Evolutionary conservation across 2,113 vertebrate genomes (phyloP).

Genomic region (Anolis carolinensis): DNA sequence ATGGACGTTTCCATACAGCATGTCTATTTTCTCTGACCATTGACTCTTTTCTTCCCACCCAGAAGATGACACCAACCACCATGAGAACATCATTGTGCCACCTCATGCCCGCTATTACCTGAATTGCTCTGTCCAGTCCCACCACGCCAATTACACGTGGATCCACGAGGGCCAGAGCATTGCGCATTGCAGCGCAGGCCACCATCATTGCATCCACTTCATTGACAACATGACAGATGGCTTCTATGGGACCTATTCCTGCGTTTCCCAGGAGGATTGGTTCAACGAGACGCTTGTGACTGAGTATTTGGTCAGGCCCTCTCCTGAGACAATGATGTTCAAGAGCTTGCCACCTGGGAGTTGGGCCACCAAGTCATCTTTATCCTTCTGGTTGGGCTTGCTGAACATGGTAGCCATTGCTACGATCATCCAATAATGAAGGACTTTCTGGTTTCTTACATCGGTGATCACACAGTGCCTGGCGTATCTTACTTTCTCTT

Average conservation of each 20-base stretch:
- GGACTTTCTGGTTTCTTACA: not conserved
- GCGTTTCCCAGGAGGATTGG: constrained; percentile 72
- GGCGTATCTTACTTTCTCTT: not conserved
- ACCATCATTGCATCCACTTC: constrained; percentile 75
- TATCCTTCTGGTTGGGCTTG: constrained; percentile 52
- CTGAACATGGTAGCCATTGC: constrained; percentile 44
- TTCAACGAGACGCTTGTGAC: constrained; percentile 69
- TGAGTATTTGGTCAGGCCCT: constrained; percentile 61
- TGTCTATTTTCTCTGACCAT: too few species aligned
- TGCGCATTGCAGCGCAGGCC: constrained; percentile 71
- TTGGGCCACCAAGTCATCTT: fast-evolving
- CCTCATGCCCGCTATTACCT: constrained; percentile 76
- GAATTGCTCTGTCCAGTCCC: constrained; percentile 77
- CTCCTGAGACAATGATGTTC: not conserved
- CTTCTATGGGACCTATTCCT: constrained; percentile 72
- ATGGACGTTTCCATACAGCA: too few species aligned
- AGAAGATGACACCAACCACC: not conserved
- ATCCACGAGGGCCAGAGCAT: constrained; percentile 65
- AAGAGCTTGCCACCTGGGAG: not conserved
- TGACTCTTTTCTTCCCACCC: not conserved
- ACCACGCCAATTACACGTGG: constrained; percentile 77
- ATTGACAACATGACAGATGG: constrained; percentile 69
- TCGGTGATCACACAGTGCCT: not conserved
- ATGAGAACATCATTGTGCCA: constrained; percentile 62
- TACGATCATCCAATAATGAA: constrained; percentile 66